Base-by-base conservation (phyloP, 2,888 invertebrate genomes). In the Myopa testacea region DNA sequence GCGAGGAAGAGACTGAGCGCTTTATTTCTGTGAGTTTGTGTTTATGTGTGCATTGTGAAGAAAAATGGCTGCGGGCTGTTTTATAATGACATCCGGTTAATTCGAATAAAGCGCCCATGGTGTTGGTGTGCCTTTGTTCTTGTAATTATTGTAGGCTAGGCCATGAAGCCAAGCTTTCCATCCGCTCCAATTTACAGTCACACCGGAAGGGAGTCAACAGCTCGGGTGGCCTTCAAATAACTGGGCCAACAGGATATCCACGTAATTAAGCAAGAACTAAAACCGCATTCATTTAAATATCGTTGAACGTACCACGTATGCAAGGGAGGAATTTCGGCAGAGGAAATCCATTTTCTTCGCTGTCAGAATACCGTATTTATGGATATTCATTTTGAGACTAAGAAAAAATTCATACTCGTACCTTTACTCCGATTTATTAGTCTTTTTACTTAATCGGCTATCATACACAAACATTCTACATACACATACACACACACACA, bases 1-100 rank as follows among this genome's bases (percentile, higher is more conserved):
- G 58, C 4, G 26, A 5, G 76, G 75, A 75, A 26, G 26, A 26
- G 26, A 26, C 26, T 26, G 26, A 26, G 26, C 26, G 26, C 26
- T 26, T 26, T 26, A 26, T 26, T 26, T 26, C 26, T 1, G 26
- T 26, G 2, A 1, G 26, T 26, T 26, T 2, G 26, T 26, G 26
- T 26, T 26, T 26, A 2, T 26, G 26, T 26, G 26, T 26, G 26
- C 26, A 2, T 26, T 26, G n/a, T 50, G 50, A 63, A 52, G 7
- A 50, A 19, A 78, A 76, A 73, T 80, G 75, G 80, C 80, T 76
- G 78, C 74, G 79, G 80, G 81, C 55, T 75, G 76, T 76, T 77
- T 79, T 78, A 78, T 81, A 81, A 81, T 82, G 81, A 80, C 77
- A 75, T 79, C 81, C 79, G 75, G 80, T 76, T 45, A 45, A 26